Percentiles rank a stretch among this genome's conserved stretches.
Conservation (phyloP, 2,888 invertebrate genomes). For the Lithophane leautieri region DNA sequence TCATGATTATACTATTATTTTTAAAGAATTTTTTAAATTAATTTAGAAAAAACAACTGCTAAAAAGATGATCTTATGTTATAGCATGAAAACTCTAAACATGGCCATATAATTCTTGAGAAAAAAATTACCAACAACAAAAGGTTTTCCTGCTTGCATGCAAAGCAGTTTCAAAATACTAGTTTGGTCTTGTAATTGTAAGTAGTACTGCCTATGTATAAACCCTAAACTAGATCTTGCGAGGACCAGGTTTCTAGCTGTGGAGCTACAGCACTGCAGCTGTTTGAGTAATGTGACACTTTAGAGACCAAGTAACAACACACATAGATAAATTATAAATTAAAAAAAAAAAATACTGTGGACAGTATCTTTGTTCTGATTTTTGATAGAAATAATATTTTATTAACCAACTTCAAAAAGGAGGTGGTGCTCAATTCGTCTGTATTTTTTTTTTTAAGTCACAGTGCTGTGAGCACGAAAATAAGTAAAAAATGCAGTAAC, state of each 20-base stretch:
- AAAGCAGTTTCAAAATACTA: not conserved
- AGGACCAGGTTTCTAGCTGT: constrained; percentile 24
- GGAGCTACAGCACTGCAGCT: constrained; percentile 8
- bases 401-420: too few relatives aligned
- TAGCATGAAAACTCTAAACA: not conserved
- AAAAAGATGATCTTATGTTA: not conserved
- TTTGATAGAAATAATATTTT: not conserved
- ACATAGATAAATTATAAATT: not conserved
- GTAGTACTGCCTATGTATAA: not conserved
- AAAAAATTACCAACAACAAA: not conserved
- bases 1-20: not conserved
- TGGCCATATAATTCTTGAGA: not conserved
- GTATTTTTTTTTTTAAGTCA: not conserved
- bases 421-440: too few relatives aligned
- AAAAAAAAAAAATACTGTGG: constrained; percentile 6
- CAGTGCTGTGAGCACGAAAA: not conserved
- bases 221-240: constrained; percentile 25
- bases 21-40: too few relatives aligned
- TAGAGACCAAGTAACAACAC: not conserved
- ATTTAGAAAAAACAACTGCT: too few relatives aligned
- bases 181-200: not conserved
- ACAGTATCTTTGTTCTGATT: not conserved
- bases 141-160: not conserved
- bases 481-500: not conserved
- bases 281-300: constrained; percentile 31